Evolutionary conservation across 2,888 invertebrate species (phyloP).

Genomic region (Tridacna gigas): DNA sequence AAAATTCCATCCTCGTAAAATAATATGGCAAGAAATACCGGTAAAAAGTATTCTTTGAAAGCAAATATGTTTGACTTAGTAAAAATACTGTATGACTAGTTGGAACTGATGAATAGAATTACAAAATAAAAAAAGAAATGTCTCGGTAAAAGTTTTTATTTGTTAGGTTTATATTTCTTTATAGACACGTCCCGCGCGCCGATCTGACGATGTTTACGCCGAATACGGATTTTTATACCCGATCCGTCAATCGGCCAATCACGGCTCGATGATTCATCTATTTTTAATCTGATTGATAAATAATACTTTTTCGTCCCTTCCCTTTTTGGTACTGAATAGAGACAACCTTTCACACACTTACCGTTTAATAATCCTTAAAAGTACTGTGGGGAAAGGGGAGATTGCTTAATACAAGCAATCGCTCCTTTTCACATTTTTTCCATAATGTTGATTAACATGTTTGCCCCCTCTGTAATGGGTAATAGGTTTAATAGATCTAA

Average conservation of each 20-base stretch:
- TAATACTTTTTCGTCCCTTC: not conserved
- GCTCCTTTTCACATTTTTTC: too few relatives aligned
- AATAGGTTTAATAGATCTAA: too few relatives aligned
- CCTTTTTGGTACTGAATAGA: not conserved
- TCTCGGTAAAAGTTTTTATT: not conserved
- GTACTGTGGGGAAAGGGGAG: not conserved
- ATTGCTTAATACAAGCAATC: too few relatives aligned
- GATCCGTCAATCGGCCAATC: slow-evolving; percentile 7
- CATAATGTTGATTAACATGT: too few relatives aligned
- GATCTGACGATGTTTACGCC: not conserved
- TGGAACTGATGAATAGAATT: not conserved
- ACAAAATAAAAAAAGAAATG: not conserved
- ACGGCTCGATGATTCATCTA: slow-evolving; percentile 23
- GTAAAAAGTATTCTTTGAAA: too few relatives aligned
- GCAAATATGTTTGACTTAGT: too few relatives aligned
- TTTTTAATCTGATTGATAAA: slow-evolving; percentile 9
- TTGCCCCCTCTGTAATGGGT: too few relatives aligned
- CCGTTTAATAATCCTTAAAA: not conserved
- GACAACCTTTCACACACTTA: not conserved
- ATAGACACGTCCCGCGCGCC: slow-evolving; percentile 16
- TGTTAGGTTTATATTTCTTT: not conserved
- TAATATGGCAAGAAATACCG: too few relatives aligned
- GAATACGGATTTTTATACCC: slow-evolving; percentile 16
- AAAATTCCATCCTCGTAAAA: too few relatives aligned
- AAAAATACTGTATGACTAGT: too few relatives aligned